Percentiles rank a stretch among this genome's conserved stretches.
Evolutionary conservation across 2,888 invertebrate species (phyloP).

Genomic region (Byasa hedistus): DNA sequence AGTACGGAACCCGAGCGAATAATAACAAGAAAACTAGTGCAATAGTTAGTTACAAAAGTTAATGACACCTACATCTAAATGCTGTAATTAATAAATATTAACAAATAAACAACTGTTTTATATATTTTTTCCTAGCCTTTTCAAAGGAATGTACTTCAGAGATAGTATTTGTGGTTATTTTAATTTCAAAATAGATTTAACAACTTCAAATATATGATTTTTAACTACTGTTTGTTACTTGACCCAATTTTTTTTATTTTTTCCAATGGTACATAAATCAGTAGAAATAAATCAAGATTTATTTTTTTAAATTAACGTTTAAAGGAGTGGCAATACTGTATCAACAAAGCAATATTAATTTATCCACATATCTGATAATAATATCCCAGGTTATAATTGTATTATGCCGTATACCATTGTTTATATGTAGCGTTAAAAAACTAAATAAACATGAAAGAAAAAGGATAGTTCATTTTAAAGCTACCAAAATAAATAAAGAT

Average conservation of each 20-base stretch:
- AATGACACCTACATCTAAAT: slow-evolving; percentile 55
- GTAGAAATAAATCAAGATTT: too few species aligned
- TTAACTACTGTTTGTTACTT: background rate
- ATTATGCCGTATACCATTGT: slow-evolving; percentile 25
- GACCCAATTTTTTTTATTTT: too few species aligned
- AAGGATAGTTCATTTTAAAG: slow-evolving; percentile 18
- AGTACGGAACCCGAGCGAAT: slow-evolving; percentile 40
- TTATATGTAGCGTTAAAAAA: background rate
- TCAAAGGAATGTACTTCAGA: slow-evolving; percentile 42
- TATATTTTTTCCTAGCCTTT: slow-evolving; percentile 46
- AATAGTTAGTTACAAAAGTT: slow-evolving; percentile 70
- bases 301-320: background rate
- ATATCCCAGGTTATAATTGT: slow-evolving; percentile 12
- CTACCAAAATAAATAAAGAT: slow-evolving; percentile 17
- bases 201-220: background rate
- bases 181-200: background rate
- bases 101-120: slow-evolving; percentile 59
- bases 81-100: slow-evolving; percentile 75
- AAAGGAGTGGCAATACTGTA: slow-evolving; percentile 11
- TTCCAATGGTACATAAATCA: too few species aligned
- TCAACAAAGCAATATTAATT: background rate
- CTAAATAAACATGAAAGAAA: slow-evolving; percentile 8
- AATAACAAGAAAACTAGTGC: slow-evolving; percentile 65
- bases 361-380: background rate
- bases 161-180: slow-evolving; percentile 28